Percentiles rank a stretch among this genome's conserved stretches.
Evolutionary conservation across 2,113 vertebrate species (phyloP).

Genomic region (Pyrgilauda ruficollis): DNA sequence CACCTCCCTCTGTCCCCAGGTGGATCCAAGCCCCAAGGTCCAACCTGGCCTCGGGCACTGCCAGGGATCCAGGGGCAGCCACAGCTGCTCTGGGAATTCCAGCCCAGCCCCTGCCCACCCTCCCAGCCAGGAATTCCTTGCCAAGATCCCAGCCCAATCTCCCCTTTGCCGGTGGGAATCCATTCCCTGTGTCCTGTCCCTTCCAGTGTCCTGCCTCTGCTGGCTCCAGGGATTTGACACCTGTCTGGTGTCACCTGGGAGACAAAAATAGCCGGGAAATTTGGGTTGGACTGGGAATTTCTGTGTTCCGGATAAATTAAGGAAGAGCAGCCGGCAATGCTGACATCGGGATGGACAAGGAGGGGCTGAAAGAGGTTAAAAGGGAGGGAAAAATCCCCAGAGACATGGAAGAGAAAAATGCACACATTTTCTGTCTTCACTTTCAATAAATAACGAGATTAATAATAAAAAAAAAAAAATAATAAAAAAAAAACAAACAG

Average conservation of each 20-base stretch:
- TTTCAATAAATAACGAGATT: neutral
- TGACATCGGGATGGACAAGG: neutral
- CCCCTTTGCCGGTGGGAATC: neutral
- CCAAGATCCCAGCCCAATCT: neutral
- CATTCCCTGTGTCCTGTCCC: neutral
- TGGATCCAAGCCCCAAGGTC: neutral
- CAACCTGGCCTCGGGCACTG: rapidly evolving
- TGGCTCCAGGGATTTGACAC: neutral
- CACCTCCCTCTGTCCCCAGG: too few species aligned
- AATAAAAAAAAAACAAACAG: neutral
- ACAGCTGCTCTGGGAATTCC: neutral
- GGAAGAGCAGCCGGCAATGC: neutral
- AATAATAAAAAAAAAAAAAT: neutral
- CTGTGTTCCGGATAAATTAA: rapidly evolving
- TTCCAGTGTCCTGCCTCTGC: neutral
- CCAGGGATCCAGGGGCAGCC: neutral
- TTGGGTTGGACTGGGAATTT: neutral
- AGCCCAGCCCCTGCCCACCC: neutral
- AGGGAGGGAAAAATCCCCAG: neutral
- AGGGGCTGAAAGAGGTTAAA: neutral
- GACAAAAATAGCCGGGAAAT: neutral
- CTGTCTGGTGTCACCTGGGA: neutral
- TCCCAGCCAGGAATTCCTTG: neutral
- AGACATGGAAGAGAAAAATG: neutral
- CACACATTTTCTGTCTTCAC: neutral